A percentile compares a stretch with the other conserved stretches of the same genome.
Evolutionary conservation across 92 coral and sea anemone genomes (phyloP).

Genomic region (Zoanthus sansibaricus): DNA sequence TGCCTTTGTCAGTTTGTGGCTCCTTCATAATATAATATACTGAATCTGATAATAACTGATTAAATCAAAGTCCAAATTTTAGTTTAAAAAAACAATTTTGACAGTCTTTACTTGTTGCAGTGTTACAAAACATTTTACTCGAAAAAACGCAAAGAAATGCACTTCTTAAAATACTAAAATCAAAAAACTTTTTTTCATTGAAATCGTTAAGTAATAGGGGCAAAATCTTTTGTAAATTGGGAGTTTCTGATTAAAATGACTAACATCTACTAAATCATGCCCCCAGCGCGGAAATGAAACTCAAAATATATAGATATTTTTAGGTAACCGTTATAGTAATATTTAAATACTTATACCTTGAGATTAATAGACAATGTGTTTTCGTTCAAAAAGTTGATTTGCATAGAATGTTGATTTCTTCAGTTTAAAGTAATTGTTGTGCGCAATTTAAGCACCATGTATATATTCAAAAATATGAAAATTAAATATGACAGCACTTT

Average conservation of each 20-base stretch:
- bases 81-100: too few relatives aligned
- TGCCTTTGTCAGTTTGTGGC: too few relatives aligned
- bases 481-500: not conserved
- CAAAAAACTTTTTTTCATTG: too few relatives aligned
- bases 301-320: not conserved
- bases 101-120: too few relatives aligned
- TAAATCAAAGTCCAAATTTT: too few relatives aligned
- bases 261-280: not conserved
- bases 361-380: constrained; percentile 35
- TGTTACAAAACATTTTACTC: not conserved
- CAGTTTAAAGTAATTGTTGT: not conserved
- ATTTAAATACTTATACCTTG: constrained; percentile 9
- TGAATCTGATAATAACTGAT: too few relatives aligned
- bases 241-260: too few relatives aligned
- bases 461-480: not conserved
- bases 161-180: too few relatives aligned
- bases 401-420: constrained; percentile 18
- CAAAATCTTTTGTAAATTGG: too few relatives aligned
- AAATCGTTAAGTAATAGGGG: too few relatives aligned
- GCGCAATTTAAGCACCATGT: not conserved
- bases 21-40: too few relatives aligned
- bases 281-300: constrained; percentile 14
- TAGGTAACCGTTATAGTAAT: not conserved
- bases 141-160: too few relatives aligned
- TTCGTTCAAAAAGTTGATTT: constrained; percentile 23